A percentile compares a stretch with the other conserved stretches of the same genome.
Conservation (phyloP, 1,140 invertebrate species). For the Lanistes nyassanus region DNA sequence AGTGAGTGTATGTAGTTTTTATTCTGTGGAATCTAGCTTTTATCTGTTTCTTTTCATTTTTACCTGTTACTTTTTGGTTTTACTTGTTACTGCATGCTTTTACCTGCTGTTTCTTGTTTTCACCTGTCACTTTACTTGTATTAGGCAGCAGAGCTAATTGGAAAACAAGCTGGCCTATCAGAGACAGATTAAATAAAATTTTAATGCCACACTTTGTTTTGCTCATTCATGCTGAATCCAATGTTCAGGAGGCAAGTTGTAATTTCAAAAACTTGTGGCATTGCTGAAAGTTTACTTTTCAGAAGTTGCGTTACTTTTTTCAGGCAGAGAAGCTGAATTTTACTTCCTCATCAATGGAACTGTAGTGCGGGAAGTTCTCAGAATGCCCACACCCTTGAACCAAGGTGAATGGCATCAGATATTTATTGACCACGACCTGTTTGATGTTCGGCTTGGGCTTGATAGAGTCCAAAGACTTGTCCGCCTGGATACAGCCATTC, state of each 20-base stretch:
- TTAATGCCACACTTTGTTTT: no score
- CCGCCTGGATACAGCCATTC: neutral
- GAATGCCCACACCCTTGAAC: constrained; percentile 83
- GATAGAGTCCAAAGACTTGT: constrained; percentile 29
- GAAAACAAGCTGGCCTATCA: no score
- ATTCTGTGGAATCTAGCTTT: neutral
- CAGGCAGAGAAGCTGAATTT: constrained; percentile 87
- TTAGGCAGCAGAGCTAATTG: no score
- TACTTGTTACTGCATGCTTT: neutral
- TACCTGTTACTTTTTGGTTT: neutral
- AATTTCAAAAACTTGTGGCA: no score
- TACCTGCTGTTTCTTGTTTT: neutral
- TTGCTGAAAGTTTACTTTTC: neutral
- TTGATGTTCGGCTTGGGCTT: constrained; percentile 95
- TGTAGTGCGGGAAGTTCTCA: constrained; percentile 81
- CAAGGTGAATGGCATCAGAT: constrained; percentile 95
- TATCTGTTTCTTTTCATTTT: neutral
- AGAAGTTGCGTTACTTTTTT: constrained; percentile 18
- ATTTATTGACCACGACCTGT: constrained; percentile 77
- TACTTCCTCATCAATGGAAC: constrained; percentile 86
- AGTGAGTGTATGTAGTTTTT: constrained; percentile 31
- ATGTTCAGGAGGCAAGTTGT: no score
- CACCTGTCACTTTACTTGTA: neutral
- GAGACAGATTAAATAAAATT: no score
- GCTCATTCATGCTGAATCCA: no score